phyloP scores from a whole-genome alignment of 2,888 invertebrate genomes.

The Parochlus steinenii region DNA sequence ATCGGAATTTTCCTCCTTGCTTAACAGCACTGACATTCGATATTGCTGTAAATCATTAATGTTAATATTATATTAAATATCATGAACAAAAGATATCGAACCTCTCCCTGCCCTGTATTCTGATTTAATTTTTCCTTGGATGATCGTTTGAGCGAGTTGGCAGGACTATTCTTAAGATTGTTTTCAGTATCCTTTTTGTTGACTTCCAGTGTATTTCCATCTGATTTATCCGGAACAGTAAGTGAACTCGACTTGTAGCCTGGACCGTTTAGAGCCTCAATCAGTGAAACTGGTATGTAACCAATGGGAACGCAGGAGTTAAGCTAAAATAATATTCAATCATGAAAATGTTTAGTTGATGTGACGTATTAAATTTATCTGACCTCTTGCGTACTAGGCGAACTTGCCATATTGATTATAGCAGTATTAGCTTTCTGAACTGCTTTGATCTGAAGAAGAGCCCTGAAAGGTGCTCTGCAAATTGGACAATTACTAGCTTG shows the following conservation, averaged over 20 bases:
- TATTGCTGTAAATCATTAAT: too few relatives aligned
- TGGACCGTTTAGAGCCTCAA: slow-evolving; percentile 92
- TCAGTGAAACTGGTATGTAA: slow-evolving; percentile 83
- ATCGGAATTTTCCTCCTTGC: slow-evolving; percentile 38
- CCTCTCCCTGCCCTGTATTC: neutral
- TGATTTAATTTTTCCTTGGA: slow-evolving; percentile 3
- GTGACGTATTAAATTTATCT: too few relatives aligned
- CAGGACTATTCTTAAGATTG: slow-evolving; percentile 8
- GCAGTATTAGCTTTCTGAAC: slow-evolving; percentile 46
- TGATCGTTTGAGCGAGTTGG: slow-evolving; percentile 2
- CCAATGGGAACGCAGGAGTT: slow-evolving; percentile 85
- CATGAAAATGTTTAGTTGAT: too few relatives aligned
- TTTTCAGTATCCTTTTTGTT: slow-evolving; percentile 7
- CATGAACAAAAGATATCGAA: too few relatives aligned
- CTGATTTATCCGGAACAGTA: too few relatives aligned
- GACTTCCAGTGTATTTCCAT: too few relatives aligned
- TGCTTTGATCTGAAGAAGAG: slow-evolving; percentile 87
- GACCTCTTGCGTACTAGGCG: slow-evolving; percentile 48
- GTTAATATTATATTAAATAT: too few relatives aligned
- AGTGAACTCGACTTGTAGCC: slow-evolving; percentile 4
- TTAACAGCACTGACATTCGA: slow-evolving; percentile 54
- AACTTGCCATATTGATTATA: slow-evolving; percentile 9
- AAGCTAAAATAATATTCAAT: too few relatives aligned
- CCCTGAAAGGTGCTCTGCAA: slow-evolving; percentile 95
- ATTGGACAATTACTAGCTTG: slow-evolving; percentile 99